A percentile compares a stretch with the other conserved stretches of the same genome.
Conservation (phyloP, 2,113 vertebrate genomes). For the Atrichornis clamosus region DNA sequence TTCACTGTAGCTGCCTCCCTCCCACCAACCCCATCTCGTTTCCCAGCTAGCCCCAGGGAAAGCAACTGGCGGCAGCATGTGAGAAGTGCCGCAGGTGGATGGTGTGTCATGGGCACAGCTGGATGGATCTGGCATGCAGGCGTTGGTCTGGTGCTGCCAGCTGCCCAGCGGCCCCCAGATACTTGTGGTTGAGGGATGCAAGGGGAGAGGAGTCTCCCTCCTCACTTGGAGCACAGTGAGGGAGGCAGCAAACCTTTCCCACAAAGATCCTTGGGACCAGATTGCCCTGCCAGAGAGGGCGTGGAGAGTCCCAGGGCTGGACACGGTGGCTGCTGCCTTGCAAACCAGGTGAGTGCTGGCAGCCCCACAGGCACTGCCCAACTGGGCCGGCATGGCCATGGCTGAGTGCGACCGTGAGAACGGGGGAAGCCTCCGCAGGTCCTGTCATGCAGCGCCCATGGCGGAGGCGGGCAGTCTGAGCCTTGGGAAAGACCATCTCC, state of each 20-base stretch:
- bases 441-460: not conserved
- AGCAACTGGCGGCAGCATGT: slow-evolving; percentile 37
- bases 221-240: not conserved
- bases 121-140: slow-evolving; percentile 65
- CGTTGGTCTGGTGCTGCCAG: slow-evolving; percentile 45
- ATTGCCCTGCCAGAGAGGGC: too few species aligned
- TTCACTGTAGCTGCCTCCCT: not conserved
- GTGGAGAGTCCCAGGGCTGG: rapidly evolving
- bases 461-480: rapidly evolving
- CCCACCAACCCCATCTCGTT: not conserved
- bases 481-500: not conserved
- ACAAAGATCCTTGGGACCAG: not conserved
- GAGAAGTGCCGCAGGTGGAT: slow-evolving; percentile 33
- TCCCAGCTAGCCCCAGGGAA: not conserved
- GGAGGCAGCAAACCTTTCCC: not conserved
- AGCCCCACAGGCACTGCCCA: not conserved
- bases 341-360: not conserved
- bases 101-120: slow-evolving; percentile 63
- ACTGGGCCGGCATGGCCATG: rapidly evolving
- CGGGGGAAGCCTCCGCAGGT: rapidly evolving
- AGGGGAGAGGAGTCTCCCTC: not conserved
- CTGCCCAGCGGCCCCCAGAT: slow-evolving; percentile 43
- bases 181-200: not conserved
- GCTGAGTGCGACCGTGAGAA: rapidly evolving
- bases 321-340: not conserved